These are phyloP conservation scores for Cataglyphis rosenhaueri DNA, from an alignment of 2,888 invertebrate genomes.

Conservation along the genomic window DNA sequence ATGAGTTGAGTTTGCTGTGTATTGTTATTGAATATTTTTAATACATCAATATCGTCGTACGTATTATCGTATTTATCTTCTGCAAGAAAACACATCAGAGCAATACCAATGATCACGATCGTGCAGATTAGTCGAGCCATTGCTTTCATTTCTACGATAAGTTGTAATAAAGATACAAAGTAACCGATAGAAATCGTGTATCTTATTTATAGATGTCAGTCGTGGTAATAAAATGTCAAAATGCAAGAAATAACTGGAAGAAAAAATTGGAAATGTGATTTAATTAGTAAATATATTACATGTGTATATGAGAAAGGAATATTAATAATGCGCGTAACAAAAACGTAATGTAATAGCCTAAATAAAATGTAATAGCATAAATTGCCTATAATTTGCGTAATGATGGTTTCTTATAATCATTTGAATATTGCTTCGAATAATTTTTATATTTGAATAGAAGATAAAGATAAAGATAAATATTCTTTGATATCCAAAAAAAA, in stretches of 20 bases:
- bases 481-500: neutral
- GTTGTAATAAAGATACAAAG: neutral
- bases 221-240: neutral
- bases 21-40: neutral
- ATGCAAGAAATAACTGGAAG: neutral
- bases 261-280: neutral
- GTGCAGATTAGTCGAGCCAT: slow-evolving; percentile 20
- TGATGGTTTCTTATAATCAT: neutral
- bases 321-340: neutral
- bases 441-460: neutral
- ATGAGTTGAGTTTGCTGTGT: neutral
- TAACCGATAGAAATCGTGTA: too few relatives aligned
- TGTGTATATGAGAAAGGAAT: neutral
- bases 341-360: neutral
- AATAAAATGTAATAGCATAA: too few relatives aligned
- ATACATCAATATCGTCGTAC: neutral
- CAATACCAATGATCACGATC: neutral
- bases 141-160: neutral
- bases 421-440: neutral
- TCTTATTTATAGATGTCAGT: neutral
- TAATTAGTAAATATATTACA: neutral
- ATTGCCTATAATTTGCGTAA: neutral
- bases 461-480: neutral
- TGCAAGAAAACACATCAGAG: neutral
- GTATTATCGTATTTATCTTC: neutral